Evolutionary conservation across 2,797 vertebrate species (phyloP).

Genomic region (Syngnathus rostellatus): DNA sequence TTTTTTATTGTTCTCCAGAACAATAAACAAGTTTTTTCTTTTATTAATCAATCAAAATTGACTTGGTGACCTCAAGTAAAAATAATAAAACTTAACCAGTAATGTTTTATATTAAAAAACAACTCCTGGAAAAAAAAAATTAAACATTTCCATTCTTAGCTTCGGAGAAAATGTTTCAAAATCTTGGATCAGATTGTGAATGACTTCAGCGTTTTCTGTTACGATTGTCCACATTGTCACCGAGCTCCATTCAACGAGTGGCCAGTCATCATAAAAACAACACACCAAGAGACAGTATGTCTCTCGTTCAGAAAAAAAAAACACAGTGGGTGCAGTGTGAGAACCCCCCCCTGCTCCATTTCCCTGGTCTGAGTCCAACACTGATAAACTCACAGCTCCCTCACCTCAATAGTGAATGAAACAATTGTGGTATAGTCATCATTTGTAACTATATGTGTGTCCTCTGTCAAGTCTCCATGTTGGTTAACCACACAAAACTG

Average conservation of each 20-base stretch:
- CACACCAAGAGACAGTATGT: background rate
- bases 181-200: background rate
- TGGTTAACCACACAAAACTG: conserved; percentile 15
- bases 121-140: background rate
- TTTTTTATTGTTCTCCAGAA: too few species aligned
- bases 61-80: too few species aligned
- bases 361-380: conserved; percentile 35
- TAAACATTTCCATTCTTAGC: background rate
- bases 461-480: background rate
- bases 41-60: too few species aligned
- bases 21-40: too few species aligned
- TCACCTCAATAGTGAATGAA: conserved; percentile 12
- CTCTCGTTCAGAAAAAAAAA: conserved; percentile 1
- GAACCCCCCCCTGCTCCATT: conserved; percentile 2
- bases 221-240: background rate
- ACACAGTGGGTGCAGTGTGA: conserved; percentile 17
- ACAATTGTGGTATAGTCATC: conserved; percentile 21
- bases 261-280: background rate
- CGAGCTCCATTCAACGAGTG: background rate
- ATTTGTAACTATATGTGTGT: conserved; percentile 6
- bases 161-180: background rate
- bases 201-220: background rate
- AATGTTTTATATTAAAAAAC: background rate
- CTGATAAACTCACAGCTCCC: conserved; percentile 46
- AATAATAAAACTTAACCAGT: background rate